Percentiles rank a stretch among this genome's conserved stretches.
Evolutionary conservation across 2,888 invertebrate species (phyloP).

Genomic region (Callinectes sapidus): DNA sequence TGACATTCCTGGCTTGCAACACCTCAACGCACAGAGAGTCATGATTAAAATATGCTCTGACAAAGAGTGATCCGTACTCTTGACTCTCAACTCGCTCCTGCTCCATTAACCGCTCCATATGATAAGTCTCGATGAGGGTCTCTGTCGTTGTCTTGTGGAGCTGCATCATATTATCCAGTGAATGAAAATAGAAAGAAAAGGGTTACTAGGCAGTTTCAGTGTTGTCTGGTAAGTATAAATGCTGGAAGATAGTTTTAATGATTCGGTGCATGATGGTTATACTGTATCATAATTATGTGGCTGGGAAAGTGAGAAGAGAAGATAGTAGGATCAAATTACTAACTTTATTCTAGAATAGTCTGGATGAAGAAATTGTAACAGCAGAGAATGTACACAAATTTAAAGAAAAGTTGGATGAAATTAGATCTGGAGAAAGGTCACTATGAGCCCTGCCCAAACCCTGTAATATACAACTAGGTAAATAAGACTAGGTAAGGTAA

Average conservation of each 20-base stretch:
- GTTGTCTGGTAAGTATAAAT: background rate
- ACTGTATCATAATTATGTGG: background rate
- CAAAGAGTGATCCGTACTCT: constrained; percentile 89
- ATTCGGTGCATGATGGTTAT: background rate
- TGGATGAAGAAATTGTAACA: no score
- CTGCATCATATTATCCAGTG: constrained; percentile 76
- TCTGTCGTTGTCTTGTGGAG: constrained; percentile 92
- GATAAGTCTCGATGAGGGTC: constrained; percentile 89
- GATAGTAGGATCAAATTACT: background rate
- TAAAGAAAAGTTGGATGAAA: no score
- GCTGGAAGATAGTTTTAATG: background rate
- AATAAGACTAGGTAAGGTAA: no score
- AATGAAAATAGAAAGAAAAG: background rate
- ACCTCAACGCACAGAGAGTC: constrained; percentile 94
- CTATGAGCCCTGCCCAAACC: no score
- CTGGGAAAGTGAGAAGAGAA: background rate
- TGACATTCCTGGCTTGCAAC: constrained; percentile 86
- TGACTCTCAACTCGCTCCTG: constrained; percentile 78
- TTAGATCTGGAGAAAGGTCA: no score
- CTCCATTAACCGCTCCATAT: constrained; percentile 83
- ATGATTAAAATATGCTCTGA: constrained; percentile 92
- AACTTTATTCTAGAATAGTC: background rate
- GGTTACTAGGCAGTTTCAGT: background rate
- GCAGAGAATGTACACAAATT: no score
- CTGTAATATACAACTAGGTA: no score